These are phyloP conservation scores for Podiceps cristatus DNA, from an alignment of 2,113 vertebrate species.

Conservation along the genomic window DNA sequence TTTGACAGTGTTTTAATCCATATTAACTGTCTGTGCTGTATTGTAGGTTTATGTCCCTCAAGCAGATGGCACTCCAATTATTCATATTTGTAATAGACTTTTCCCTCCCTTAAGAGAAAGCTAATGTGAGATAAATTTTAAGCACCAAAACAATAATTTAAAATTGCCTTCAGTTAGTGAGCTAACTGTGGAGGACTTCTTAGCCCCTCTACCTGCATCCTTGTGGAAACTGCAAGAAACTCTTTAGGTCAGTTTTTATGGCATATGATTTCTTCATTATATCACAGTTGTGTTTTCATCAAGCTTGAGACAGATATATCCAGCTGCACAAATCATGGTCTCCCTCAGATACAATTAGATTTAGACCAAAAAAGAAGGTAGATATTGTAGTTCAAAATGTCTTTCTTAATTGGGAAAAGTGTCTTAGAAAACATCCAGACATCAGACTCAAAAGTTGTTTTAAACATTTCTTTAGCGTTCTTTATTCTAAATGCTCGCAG, in stretches of 20 bases:
- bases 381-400: neutral
- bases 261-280: neutral
- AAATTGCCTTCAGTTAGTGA: neutral
- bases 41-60: neutral
- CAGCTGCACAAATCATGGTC: neutral
- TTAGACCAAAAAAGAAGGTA: neutral
- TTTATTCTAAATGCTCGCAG: neutral
- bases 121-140: neutral
- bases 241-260: neutral
- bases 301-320: neutral
- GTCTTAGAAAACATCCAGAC: neutral
- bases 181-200: neutral
- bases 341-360: neutral
- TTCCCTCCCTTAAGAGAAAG: neutral
- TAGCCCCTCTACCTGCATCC: neutral
- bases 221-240: neutral
- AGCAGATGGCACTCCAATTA: slow-evolving; percentile 45
- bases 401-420: neutral
- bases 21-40: neutral
- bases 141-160: neutral
- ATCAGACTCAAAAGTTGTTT: neutral
- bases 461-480: neutral
- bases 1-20: neutral
- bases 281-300: neutral
- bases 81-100: neutral